Evolutionary conservation across 2,888 invertebrate species (phyloP), one percentile per base, ranked within the genome.

Genomic region (Drosophila anceps): DNA sequence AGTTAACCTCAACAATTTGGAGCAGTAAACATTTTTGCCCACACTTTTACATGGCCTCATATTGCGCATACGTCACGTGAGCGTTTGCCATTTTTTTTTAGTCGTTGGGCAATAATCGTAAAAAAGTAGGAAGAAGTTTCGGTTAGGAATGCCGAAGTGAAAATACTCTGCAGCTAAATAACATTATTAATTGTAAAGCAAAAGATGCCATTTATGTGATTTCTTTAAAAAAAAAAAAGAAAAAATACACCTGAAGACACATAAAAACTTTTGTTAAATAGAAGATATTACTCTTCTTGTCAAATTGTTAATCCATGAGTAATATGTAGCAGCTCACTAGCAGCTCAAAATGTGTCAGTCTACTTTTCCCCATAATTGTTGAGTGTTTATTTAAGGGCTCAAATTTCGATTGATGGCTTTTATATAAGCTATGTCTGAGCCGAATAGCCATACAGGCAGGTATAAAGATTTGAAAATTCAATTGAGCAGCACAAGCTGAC

Each of bases 1-100:
- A 71, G 69, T 67, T 68, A 79, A 87, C 90, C 82, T 87, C 70
- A 84, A 67, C 74, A 70, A 69, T 83, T 84, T 73, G 68, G 72
- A 60, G 66, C 69, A 54, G 55, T 58, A 68, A 81, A 57, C 69
- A 73, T 76, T 72, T 69, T 64, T 62, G 37, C 27, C 50, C 66
- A 44, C 65, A 64, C 44, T 43, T 41, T 33, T 31, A 48, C 20
- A 18, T n/a, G 8, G 58, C 18, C 27, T 27, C 58, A 62, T 61
- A 67, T 69, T 63, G 65, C 63, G 66, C 57, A 64, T 76, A 70
- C 69, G 67, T 76, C 71, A 72, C 73, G 48, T 37, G 65, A 64
- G 60, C 39, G 50, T 48, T 33, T 24, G 13, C 48, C n/a, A 33
- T 31, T 66, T 53, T 44, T 44, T 44, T 69, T 37, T 44, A 44